Base-by-base conservation (phyloP, 2,888 invertebrate species). In the Chrysolina haemoptera region DNA sequence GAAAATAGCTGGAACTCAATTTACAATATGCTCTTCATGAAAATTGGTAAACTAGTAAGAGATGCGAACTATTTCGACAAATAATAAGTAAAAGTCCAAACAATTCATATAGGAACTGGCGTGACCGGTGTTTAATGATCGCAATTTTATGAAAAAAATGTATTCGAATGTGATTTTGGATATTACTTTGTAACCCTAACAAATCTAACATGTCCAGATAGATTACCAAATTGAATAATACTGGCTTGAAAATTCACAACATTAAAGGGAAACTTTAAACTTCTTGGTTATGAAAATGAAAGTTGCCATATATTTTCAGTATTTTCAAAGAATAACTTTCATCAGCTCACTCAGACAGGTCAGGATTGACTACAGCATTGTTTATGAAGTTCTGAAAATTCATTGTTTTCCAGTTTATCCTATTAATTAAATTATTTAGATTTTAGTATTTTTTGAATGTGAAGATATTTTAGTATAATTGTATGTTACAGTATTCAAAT, bases 351-450 rank as follows among this genome's bases (percentile, higher is more conserved):
- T n/a, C 46, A 46, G 14, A n/a, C 8, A 3, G 46, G n/a, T 46
- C n/a, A n/a, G n/a, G 6, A 14, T 46, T 46, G 12, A 46, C 14
- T 46, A 6, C 8, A 14, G 2, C 0, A 2, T 14, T 46, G 9
- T 46, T 14, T 4, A 46, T 46, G 35, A 35, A 46, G 14, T 14
- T 46, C 46, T 14, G 22, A 35, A 8, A 16, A 27, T 22, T 14
- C 35, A 8, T 27, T n/a, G n/a, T 59, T 59, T n/a, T 27, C 27
- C 59, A 59, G 59, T 59, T 59, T 59, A 16, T 59, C 22, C 59
- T 8, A 8, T 59, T 50, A 5, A 9, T 18, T 20, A 12, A 27
- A n/a, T n/a, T 22, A 35, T 35, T 35, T 27, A 59, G 59, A n/a
- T 27, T 9, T 18, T 53, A 22, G 53, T 59, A n/a, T 59, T 35